Conservation (phyloP, 2,113 vertebrate species). For the Cebus imitator region DNA sequence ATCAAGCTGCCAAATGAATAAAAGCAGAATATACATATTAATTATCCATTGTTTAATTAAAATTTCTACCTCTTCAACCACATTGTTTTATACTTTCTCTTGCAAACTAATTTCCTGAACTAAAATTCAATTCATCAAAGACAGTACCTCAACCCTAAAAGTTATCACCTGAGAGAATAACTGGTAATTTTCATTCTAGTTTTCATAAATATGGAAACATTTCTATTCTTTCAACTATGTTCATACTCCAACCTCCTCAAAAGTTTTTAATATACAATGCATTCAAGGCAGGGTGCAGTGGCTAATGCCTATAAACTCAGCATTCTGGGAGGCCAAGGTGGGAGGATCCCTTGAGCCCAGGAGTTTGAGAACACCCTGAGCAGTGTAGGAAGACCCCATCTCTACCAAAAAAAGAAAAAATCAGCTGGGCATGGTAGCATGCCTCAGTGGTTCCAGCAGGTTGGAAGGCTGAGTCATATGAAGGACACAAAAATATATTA, state of each 20-base stretch:
- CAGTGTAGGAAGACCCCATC: no score
- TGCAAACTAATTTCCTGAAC: neutral
- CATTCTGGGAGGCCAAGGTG: no score
- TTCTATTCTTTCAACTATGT: slow-evolving; percentile 27
- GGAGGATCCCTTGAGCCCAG: no score
- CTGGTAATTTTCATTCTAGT: neutral
- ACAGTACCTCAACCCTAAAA: slow-evolving; percentile 12
- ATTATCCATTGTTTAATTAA: neutral
- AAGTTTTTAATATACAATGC: slow-evolving; percentile 57
- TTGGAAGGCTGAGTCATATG: no score
- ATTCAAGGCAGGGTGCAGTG: neutral
- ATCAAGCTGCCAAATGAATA: slow-evolving; percentile 21
- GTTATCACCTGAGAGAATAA: slow-evolving; percentile 29
- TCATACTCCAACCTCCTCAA: slow-evolving; percentile 21
- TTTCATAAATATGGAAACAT: slow-evolving; percentile 33
- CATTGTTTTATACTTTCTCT: slow-evolving; percentile 14
- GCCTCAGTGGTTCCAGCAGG: no score
- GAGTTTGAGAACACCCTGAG: no score
- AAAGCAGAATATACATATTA: slow-evolving; percentile 11
- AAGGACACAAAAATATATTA: no score
- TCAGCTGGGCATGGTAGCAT: no score
- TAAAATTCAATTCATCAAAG: slow-evolving; percentile 40
- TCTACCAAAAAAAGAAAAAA: no score
- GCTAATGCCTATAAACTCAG: no score
- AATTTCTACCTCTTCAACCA: slow-evolving; percentile 18